phyloP scores from a whole-genome alignment of 2,888 invertebrate genomes.

The Epirrhoe tristata region DNA sequence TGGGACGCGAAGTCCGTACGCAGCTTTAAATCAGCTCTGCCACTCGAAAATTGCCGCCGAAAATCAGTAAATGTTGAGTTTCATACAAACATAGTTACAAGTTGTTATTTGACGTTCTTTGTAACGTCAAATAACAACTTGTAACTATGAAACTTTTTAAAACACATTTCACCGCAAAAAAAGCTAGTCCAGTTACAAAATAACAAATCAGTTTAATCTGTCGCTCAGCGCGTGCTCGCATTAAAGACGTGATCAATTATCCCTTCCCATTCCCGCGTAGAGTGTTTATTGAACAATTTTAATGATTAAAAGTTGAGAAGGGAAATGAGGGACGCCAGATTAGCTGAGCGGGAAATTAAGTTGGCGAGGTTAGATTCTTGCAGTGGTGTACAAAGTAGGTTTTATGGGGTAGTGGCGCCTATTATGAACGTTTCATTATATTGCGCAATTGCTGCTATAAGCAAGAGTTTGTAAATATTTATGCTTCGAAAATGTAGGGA shows the following conservation, averaged over 20 bases:
- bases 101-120: too few relatives aligned
- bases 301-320: conserved; percentile 50
- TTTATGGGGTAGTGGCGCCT: conserved; percentile 4
- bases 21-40: too few relatives aligned
- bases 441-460: not conserved
- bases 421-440: not conserved
- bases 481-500: not conserved
- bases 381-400: conserved; percentile 16
- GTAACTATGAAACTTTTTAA: not conserved
- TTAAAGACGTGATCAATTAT: conserved; percentile 73
- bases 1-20: too few relatives aligned
- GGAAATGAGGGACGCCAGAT: conserved; percentile 37
- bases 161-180: conserved; percentile 23
- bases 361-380: conserved; percentile 29
- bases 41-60: too few relatives aligned
- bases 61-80: too few relatives aligned
- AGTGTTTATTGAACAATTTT: conserved; percentile 57
- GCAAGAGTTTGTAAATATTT: not conserved
- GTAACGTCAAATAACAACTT: too few relatives aligned
- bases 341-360: conserved; percentile 41
- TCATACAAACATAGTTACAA: too few relatives aligned
- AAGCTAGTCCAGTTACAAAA: conserved; percentile 61
- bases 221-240: conserved; percentile 42
- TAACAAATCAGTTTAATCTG: conserved; percentile 69
- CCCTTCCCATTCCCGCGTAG: conserved; percentile 53